phyloP scores from a whole-genome alignment of 2,888 invertebrate species.

The Cryptophagus acutangulus region DNA sequence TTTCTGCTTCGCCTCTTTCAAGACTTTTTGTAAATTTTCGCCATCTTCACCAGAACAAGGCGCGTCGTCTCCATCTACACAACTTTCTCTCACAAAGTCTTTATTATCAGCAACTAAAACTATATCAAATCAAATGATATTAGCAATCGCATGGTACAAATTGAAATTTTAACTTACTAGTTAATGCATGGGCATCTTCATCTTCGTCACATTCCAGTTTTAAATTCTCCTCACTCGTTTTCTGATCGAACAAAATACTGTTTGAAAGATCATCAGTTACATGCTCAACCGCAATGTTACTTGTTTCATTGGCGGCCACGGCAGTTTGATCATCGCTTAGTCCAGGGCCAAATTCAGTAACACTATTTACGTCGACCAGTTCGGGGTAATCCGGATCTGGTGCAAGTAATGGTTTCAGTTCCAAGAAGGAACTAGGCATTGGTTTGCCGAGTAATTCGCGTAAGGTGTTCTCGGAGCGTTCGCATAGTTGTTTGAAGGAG shows the following conservation, averaged over 20 bases:
- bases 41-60: too few relatives aligned
- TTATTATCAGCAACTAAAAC: constrained; percentile 5
- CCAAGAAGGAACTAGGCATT: constrained; percentile 23
- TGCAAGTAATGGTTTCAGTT: constrained; percentile 28
- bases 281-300: constrained; percentile 9
- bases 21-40: too few relatives aligned
- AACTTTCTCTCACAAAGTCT: too few relatives aligned
- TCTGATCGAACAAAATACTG: too few relatives aligned
- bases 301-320: neutral
- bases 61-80: too few relatives aligned
- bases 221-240: constrained; percentile 11
- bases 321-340: too few relatives aligned
- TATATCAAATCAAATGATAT: too few relatives aligned
- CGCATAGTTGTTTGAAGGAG: constrained; percentile 45
- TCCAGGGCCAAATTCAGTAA: too few relatives aligned
- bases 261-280: too few relatives aligned
- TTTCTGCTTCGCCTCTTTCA: constrained; percentile 19
- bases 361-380: constrained; percentile 9
- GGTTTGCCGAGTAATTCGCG: constrained; percentile 36
- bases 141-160: too few relatives aligned
- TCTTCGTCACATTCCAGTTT: constrained; percentile 13
- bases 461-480: constrained; percentile 42
- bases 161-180: too few relatives aligned
- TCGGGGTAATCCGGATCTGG: constrained; percentile 15
- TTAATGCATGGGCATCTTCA: too few relatives aligned